Evolutionary conservation across 2,888 invertebrate genomes (phyloP), one percentile per base, ranked within the genome.

Genomic region (Abrostola triplasia): DNA sequence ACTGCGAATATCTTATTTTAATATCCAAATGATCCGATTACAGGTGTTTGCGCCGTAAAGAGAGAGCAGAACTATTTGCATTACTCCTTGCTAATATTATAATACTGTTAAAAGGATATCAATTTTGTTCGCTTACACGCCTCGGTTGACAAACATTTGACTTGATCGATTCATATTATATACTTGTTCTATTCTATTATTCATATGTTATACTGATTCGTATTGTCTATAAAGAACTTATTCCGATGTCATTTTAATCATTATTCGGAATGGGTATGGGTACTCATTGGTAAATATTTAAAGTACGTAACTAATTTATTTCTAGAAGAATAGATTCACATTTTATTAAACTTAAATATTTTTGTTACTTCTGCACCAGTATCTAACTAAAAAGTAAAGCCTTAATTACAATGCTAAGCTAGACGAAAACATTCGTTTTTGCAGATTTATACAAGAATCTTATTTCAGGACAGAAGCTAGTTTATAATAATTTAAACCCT

Each of bases 1-100:
- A 36, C 36, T 52, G 44, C 37, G 12, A 62, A 73, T 68, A 58
- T 60, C 24, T 59, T 73, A 49, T 68, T 68, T 72, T 64, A 55
- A 58, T 37, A 68, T 59, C 73, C 47, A 55, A 73, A 58, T 64
- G 50, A 50, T 42, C 49, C n/a, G 63, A 59, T 59, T 41, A n/a
- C 54, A 73, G 68, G 56, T 60, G 50, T 73, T 73, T 57, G 51
- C 51, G 51, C 54, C 41, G 13, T 64, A 49, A 51, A 44, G 52
- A 53, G n/a, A 53, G 24, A 13, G 51, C 42, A 44, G 35, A 48
- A 56, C 10, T 57, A 58, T 61, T 72, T 72, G 49, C 36, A 24
- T 50, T 67, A 41, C 63, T 51, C 38, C 38, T n/a, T 40, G 40
- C 9, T 54, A 44, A 47, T 67, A 59, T 67, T 50, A 56, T 38